Base-by-base conservation (phyloP, 2,113 vertebrate genomes). In the Rhinolophus sinicus region DNA sequence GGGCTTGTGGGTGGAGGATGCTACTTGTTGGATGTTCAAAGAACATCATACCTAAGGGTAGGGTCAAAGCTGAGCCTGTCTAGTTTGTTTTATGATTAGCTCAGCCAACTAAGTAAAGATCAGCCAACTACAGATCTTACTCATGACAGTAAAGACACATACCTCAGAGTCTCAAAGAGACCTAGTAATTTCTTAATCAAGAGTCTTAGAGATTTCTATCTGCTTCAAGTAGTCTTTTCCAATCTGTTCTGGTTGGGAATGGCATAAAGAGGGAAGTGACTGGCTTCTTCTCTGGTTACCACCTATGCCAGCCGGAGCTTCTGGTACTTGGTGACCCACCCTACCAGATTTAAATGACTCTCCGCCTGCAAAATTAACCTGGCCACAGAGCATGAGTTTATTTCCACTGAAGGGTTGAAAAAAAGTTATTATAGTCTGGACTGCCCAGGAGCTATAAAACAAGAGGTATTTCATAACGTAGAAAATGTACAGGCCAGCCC, bases 121-220 rank as follows among this genome's bases (percentile, higher is more conserved):
- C 5, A 62, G 60, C 16, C 54, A 92, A 85, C 12, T 47, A 77
- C 38, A 54, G 21, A 77, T 77, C 54, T 83, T 60, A 91, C 13
- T 93, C 30, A n/a, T 64, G 47, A 87, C 8, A 93, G 64, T 72
- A 93, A 88, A 96, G 76, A 93, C n/a, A 91, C 35, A 90, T 44
- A 90, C n/a, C 54, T 10, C 80, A 77, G 47, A 44, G 24, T 90
- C 50, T 90, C 89, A 93, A 95, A 81, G 77, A 30, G 22, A 56
- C 2, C 26, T 64, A 75, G 18, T 38, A 40, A 77, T 81, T 86
- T 94, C 38, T 92, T 67, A 72, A 52, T 72, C 22, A 54, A 44
- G 7, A 47, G 38, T 72, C 81, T 76, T 33, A 62, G 24, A 90
- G 64, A 78, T 65, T 67, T 93, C 33, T 95, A 19, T 44, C 50